Base-by-base conservation (phyloP, 2,888 invertebrate genomes). In the Synanthedon andrenaeformis region DNA sequence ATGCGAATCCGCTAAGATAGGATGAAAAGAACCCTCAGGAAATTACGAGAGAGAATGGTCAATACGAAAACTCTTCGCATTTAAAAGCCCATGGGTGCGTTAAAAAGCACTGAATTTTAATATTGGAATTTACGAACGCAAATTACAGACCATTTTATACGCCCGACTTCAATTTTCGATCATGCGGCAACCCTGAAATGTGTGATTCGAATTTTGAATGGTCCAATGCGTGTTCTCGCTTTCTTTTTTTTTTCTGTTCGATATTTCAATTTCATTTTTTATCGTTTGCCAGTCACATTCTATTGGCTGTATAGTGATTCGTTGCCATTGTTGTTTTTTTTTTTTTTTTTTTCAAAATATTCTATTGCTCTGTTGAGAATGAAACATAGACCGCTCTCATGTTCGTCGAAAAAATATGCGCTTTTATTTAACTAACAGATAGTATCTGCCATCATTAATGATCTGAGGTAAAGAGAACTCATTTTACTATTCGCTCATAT, bases 91-190 rank as follows among this genome's bases (percentile, higher is more conserved):
- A 45, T 13, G 45, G 45, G n/a, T n/a, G 45, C 8, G 45, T 12
- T 45, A 45, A 45, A 45, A 45, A 45, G 45, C 35, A 35, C 51
- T 51, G 51, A 51, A 51, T 51, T 51, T 51, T 51, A 51, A 51
- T 51, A 51, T 51, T 28, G n/a, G 51, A 41, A 13, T 41, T 51
- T 51, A 41, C 35, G 23, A 28, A 23, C 35, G 23, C 12, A 51
- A 51, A 41, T 41, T 28, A 17, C 50, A 13, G 51, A 19, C 35
- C 51, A 51, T 35, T 35, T 51, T 51, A 45, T 45, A 13, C 45
- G 45, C 13, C 14, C 45, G 51, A 11, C 55, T 57, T 58, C 60
- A 57, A 62, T 58, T 57, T 56, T 54, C 56, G 58, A 55, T 66
- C 58, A 60, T 58, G 57, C 54, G 55, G 53, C 54, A 42, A 57